Conservation (phyloP, 2,113 vertebrate genomes). For the Gasterosteus nipponicus region DNA sequence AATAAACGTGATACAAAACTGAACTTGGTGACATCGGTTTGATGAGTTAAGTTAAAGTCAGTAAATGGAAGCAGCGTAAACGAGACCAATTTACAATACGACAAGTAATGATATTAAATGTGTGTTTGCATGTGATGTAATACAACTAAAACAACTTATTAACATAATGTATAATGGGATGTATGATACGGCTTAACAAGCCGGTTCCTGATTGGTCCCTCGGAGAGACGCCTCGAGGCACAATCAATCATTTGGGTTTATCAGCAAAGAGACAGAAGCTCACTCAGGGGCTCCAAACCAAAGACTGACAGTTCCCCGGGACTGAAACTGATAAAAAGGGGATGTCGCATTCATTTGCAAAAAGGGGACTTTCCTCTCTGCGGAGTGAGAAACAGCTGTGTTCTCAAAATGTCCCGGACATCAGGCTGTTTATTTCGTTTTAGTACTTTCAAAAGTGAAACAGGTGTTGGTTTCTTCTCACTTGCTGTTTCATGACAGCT, state of each 20-base stretch:
- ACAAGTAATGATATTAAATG: not conserved
- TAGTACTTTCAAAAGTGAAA: not conserved
- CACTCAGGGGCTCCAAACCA: not conserved
- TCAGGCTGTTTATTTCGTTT: too few relatives aligned
- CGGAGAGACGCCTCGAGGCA: constrained; percentile 13
- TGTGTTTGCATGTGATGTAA: not conserved
- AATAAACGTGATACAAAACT: not conserved
- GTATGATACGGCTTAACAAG: not conserved
- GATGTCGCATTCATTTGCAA: constrained; percentile 46
- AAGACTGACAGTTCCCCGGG: not conserved
- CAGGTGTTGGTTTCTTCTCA: constrained; percentile 9
- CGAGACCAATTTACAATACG: not conserved
- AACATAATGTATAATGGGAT: not conserved
- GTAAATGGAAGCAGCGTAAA: not conserved
- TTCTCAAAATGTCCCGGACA: not conserved
- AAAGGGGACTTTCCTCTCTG: constrained; percentile 61
- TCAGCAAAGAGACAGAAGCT: constrained; percentile 3
- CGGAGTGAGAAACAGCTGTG: constrained; percentile 64
- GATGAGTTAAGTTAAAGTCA: not conserved
- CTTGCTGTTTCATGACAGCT: constrained; percentile 33
- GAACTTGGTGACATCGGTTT: not conserved
- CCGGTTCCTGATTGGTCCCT: not conserved
- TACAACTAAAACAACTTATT: not conserved
- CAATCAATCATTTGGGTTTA: constrained; percentile 12
- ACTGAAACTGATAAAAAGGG: constrained; percentile 28